Evolutionary conservation across 2,888 invertebrate genomes (phyloP), one percentile per base, ranked within the genome.

Genomic region (Steromphala cineraria): DNA sequence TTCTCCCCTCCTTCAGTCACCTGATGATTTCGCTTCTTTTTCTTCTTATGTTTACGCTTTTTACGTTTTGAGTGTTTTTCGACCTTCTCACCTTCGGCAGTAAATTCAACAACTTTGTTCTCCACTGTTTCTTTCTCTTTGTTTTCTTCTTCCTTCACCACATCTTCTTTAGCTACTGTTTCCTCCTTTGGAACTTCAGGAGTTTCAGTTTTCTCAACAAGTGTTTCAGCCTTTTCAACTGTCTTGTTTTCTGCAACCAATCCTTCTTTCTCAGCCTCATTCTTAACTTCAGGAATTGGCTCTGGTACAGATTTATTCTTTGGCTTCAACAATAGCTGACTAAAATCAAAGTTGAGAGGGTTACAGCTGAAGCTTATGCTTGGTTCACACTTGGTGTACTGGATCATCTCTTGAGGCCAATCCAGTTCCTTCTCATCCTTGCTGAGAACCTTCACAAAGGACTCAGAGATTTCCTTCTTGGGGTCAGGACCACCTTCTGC

Each of bases 321-420:
- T 62, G 75, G 77, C 84, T 86, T 81, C 15, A 83, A 79, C 78
- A 90, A 85, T 56, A 89, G 83, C 56, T 87, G 85, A 56, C 86
- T 86, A 83, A 92, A 92, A 86, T 92, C 92, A 88, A 92, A 92
- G 75, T 86, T 84, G 15, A 93, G 86, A 7, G 92, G 92, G 84
- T 93, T 92, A 86, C 92, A 92, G 81, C 92, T 91, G 82, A 83
- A 93, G 75, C 84, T 85, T 13, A 93, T 81, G 5, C 80, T 80
- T 2, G 92, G 92, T 52, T 87, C 84, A 24, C 88, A 84, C 24
- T 84, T 86, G 7, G 93, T 92, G 75, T 89, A 87, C 79, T 88
- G 88, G 19, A 93, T 85, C 90, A 92, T 92, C 81, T 91, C 92
- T 40, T 84, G 87, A 0, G 93, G 93, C 93, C 93, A 93, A 67